Conservation (phyloP, 2,888 invertebrate genomes). For the Clostera curtula region DNA sequence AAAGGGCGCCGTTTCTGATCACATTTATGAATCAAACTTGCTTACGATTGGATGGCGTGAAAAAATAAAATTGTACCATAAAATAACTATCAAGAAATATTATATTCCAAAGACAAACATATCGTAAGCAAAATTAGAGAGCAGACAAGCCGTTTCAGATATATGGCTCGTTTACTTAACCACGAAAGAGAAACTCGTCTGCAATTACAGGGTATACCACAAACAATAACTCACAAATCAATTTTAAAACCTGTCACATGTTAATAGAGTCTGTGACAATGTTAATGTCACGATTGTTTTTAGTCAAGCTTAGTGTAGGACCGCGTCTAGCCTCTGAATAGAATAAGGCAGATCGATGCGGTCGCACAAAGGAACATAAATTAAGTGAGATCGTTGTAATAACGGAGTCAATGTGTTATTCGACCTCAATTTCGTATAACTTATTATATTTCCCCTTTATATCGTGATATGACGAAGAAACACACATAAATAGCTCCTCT, state of each 20-base stretch:
- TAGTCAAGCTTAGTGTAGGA: slow-evolving; percentile 19
- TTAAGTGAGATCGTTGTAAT: slow-evolving; percentile 24
- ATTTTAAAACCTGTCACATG: slow-evolving; percentile 26
- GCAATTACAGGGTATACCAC: slow-evolving; percentile 11
- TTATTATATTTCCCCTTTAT: no score
- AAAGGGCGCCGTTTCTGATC: no score
- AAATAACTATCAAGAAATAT: no score
- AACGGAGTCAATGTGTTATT: slow-evolving; percentile 23
- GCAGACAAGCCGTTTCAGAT: no score
- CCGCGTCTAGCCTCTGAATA: slow-evolving; percentile 18
- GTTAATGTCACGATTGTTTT: slow-evolving; percentile 23
- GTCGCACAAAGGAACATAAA: slow-evolving; percentile 32
- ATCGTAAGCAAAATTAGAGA: no score
- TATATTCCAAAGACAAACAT: no score
- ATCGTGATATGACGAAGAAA: slow-evolving; percentile 7
- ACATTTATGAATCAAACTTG: no score
- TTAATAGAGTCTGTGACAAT: slow-evolving; percentile 16
- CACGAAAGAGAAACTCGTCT: no score
- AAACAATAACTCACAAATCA: slow-evolving; percentile 32
- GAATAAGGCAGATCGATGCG: slow-evolving; percentile 24
- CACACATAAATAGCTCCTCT: slow-evolving; percentile 10
- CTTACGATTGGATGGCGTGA: no score
- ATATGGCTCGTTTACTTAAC: no score
- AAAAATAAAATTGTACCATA: no score
- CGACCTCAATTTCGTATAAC: slow-evolving; percentile 21